A percentile compares a stretch with the other conserved stretches of the same genome.
Conservation (phyloP, 2,797 vertebrate genomes). For the Dipus sagitta region DNA sequence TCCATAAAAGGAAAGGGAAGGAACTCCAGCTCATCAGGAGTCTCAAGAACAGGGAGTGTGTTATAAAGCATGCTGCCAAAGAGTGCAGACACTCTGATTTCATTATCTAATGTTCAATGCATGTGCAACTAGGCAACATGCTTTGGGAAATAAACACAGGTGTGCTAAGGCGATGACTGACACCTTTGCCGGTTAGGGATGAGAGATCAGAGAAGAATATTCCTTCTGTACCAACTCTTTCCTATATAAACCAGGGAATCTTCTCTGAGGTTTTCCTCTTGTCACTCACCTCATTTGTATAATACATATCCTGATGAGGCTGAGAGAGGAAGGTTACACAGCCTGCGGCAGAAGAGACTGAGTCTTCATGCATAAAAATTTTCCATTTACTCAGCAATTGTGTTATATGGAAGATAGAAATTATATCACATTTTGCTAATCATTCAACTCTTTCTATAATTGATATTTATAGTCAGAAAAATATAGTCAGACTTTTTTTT, state of each 20-base stretch:
- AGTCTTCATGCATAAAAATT: constrained; percentile 14
- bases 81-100: not conserved
- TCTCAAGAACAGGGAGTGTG: not conserved
- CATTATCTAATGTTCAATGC: not conserved
- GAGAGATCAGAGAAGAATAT: not conserved
- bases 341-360: not conserved
- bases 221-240: not conserved
- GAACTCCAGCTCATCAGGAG: not conserved
- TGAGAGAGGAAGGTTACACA: not conserved
- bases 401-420: constrained; percentile 39
- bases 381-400: constrained; percentile 15
- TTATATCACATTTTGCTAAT: constrained; percentile 39
- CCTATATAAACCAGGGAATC: not conserved
- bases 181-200: not conserved
- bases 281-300: constrained; percentile 19
- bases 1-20: not conserved
- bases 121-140: not conserved
- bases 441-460: constrained; percentile 29
- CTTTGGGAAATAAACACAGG: not conserved
- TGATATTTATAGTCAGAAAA: constrained; percentile 33
- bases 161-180: not conserved
- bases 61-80: not conserved
- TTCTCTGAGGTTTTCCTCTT: not conserved
- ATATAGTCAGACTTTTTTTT: constrained; percentile 44
- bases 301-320: not conserved